These are phyloP conservation scores for Heterotilapia buettikoferi DNA, from an alignment of 2,113 vertebrate genomes.

Conservation along the genomic window DNA sequence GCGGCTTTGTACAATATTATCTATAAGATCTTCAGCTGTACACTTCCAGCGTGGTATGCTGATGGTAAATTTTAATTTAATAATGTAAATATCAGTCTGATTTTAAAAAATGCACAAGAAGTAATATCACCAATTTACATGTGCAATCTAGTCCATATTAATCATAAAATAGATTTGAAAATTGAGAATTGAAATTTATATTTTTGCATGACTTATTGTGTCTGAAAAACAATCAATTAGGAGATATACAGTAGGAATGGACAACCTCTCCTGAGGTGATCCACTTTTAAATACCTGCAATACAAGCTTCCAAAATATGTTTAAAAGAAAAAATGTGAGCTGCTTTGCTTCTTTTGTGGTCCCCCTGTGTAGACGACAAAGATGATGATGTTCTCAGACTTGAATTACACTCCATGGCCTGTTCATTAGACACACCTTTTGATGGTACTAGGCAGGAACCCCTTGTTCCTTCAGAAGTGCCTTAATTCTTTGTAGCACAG, in stretches of 20 bases:
- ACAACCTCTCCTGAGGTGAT: neutral
- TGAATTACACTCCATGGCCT: neutral
- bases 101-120: neutral
- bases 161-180: neutral
- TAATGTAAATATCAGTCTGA: neutral
- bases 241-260: neutral
- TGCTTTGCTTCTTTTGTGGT: neutral
- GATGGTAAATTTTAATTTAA: rapidly evolving
- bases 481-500: neutral
- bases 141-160: neutral
- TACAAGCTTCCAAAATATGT: neutral
- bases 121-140: neutral
- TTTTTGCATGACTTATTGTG: neutral
- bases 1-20: neutral
- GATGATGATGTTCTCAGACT: neutral
- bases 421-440: neutral
- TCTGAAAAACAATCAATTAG: neutral
- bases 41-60: neutral
- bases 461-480: neutral
- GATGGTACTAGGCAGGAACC: rapidly evolving
- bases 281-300: rapidly evolving
- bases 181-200: neutral
- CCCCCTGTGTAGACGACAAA: neutral
- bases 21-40: neutral
- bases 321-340: neutral